phyloP scores from a whole-genome alignment of 2,113 vertebrate genomes.

The Hipposideros armiger region DNA sequence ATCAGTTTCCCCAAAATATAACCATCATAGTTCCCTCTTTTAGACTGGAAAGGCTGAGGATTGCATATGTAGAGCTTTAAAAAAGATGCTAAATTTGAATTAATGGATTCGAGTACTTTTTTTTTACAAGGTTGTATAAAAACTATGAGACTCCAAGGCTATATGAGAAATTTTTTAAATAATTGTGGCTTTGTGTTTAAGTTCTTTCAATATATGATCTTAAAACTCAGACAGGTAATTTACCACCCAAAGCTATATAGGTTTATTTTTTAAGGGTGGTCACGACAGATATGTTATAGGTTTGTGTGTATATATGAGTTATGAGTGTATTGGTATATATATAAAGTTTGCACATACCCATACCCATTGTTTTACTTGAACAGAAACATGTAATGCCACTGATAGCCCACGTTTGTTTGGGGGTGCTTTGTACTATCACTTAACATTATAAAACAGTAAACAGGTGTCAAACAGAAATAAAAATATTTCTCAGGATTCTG shows the following conservation, averaged over 20 bases:
- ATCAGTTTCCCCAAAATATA: not conserved
- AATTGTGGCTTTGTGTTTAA: constrained; percentile 31
- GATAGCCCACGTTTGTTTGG: not conserved
- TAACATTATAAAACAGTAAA: constrained; percentile 58
- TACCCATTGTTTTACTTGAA: not conserved
- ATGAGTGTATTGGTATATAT: not conserved
- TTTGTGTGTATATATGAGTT: not conserved
- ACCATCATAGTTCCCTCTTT: not conserved
- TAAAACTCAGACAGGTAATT: constrained; percentile 52
- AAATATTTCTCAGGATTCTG: constrained; percentile 45
- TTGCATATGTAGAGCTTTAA: not conserved
- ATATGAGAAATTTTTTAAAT: constrained; percentile 35
- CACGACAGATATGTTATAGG: constrained; percentile 11
- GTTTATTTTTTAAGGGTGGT: not conserved
- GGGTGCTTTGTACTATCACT: not conserved
- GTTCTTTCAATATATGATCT: constrained; percentile 27
- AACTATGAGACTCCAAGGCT: constrained; percentile 30
- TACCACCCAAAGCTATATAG: constrained; percentile 23
- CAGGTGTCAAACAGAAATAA: constrained; percentile 31
- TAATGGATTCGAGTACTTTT: constrained; percentile 13
- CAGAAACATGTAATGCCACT: constrained; percentile 30
- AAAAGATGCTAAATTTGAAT: constrained; percentile 38
- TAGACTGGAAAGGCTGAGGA: not conserved
- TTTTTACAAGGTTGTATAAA: constrained; percentile 43
- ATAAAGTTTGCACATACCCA: not conserved